A percentile compares a stretch with the other conserved stretches of the same genome.
These are phyloP conservation scores for Harpegnathos saltator DNA, from an alignment of 1,140 invertebrate species.

Conservation along the genomic window DNA sequence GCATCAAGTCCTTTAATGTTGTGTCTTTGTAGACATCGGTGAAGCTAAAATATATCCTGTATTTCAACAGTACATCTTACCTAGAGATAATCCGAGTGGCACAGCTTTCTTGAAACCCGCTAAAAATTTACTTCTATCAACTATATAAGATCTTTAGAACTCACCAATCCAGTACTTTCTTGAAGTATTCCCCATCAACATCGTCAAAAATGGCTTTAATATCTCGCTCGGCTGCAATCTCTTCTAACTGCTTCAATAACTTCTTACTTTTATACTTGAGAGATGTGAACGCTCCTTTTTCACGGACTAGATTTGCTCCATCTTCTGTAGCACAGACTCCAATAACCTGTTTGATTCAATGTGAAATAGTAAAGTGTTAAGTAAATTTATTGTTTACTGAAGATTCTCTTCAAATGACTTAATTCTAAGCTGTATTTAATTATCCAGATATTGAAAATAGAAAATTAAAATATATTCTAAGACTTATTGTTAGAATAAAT, in stretches of 20 bases:
- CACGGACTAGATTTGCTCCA: constrained; percentile 85
- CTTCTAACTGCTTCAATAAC: constrained; percentile 85
- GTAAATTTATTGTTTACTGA: no score
- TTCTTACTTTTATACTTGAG: constrained; percentile 87
- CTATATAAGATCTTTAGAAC: constrained; percentile 42
- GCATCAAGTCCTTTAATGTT: constrained; percentile 75
- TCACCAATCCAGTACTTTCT: constrained; percentile 86
- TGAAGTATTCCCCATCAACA: constrained; percentile 87
- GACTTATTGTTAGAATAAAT: no score
- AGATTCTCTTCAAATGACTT: no score
- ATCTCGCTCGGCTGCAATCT: constrained; percentile 86
- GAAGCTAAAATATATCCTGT: constrained; percentile 75
- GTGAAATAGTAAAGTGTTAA: neutral
- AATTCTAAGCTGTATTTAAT: no score
- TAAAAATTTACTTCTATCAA: neutral
- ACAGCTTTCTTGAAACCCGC: neutral
- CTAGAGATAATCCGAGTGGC: neutral
- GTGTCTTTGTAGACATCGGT: constrained; percentile 79
- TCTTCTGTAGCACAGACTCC: constrained; percentile 87
- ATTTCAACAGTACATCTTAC: constrained; percentile 22
- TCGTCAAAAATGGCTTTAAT: constrained; percentile 88
- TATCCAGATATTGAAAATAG: no score
- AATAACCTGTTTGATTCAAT: constrained; percentile 85
- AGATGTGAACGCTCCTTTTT: constrained; percentile 88
- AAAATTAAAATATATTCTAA: no score